Conservation (phyloP, 2,797 vertebrate genomes). For the Gallinago stenura region DNA sequence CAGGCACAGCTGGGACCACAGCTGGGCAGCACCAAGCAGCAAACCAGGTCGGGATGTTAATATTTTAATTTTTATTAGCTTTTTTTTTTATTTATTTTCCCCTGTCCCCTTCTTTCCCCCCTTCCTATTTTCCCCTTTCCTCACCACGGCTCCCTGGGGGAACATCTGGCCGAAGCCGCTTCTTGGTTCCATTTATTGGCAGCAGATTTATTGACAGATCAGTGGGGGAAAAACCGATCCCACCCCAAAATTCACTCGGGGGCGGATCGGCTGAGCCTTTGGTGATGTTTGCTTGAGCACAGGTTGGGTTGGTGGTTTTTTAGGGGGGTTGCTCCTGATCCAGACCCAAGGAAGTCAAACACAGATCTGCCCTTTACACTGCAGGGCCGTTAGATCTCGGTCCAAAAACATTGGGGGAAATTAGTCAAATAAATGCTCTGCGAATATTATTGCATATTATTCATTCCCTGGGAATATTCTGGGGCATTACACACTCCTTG, state of each 20-base stretch:
- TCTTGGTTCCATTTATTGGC: constrained; percentile 39
- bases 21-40: neutral
- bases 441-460: constrained; percentile 26
- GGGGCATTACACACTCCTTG: constrained; percentile 11
- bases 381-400: neutral
- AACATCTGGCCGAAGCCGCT: constrained; percentile 34
- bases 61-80: constrained; percentile 5
- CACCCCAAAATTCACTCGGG: neutral
- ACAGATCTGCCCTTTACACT: neutral
- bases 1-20: neutral
- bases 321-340: neutral
- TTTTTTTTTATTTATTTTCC: neutral
- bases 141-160: neutral
- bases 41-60: neutral
- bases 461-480: constrained; percentile 45
- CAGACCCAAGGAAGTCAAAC: neutral
- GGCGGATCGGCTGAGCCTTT: neutral
- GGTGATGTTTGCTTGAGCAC: neutral
- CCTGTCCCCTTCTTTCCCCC: fast-evolving
- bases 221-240: neutral
- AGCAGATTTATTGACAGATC: constrained; percentile 7
- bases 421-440: constrained; percentile 18
- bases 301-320: neutral
- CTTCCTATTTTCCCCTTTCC: neutral
- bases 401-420: constrained; percentile 28